A percentile compares a stretch with the other conserved stretches of the same genome.
phyloP scores from a whole-genome alignment of 2,888 invertebrate genomes.

The Brachyptera risi region DNA sequence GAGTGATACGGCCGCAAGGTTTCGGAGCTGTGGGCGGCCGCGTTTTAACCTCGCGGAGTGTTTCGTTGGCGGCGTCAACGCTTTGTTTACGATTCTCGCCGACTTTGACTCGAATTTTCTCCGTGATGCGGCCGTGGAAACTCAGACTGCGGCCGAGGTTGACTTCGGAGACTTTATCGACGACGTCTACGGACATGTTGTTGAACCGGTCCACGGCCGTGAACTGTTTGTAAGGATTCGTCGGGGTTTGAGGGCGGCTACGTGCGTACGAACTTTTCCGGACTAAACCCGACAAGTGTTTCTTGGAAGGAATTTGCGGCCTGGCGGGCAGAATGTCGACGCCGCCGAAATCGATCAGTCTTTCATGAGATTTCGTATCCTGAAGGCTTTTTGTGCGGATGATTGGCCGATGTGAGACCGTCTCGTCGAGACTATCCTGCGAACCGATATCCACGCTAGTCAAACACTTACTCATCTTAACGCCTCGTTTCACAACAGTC shows the following conservation, averaged over 20 bases:
- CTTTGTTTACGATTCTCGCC: not conserved
- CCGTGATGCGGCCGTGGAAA: conserved; percentile 2
- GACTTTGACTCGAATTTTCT: not conserved
- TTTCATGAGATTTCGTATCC: conserved; percentile 40
- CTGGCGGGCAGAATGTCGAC: not conserved
- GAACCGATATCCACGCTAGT: too few species aligned
- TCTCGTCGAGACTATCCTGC: not conserved
- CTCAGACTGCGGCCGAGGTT: not conserved
- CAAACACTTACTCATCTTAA: too few species aligned
- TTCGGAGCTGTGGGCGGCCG: conserved; percentile 29
- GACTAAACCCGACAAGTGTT: conserved; percentile 8
- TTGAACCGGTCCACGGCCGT: not conserved
- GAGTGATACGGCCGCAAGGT: conserved; percentile 26
- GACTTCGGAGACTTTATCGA: not conserved
- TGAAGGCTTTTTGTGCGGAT: conserved; percentile 47
- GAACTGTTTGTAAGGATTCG: not conserved
- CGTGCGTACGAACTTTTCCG: conserved; percentile 26
- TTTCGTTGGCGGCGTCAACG: not conserved
- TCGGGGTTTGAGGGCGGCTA: too few species aligned
- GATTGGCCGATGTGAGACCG: conserved; percentile 40
- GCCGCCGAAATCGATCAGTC: not conserved
- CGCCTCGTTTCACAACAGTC: not conserved
- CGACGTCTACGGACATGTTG: not conserved
- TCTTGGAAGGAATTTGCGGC: conserved; percentile 24
- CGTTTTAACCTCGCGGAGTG: too few species aligned